Conservation (phyloP, 2,888 invertebrate genomes). For the Cephus sareptanus region DNA sequence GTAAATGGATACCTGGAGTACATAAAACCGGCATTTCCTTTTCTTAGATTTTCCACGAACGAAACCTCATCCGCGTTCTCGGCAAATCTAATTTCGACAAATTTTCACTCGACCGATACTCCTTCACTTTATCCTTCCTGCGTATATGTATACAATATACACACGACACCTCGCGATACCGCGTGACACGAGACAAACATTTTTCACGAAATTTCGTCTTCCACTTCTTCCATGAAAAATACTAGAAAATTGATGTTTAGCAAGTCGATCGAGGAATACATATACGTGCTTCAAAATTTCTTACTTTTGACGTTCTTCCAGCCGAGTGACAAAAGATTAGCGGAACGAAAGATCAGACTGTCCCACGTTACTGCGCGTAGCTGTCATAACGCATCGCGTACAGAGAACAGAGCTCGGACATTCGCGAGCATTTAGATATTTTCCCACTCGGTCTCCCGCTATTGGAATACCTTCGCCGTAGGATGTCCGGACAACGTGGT, state of each 20-base stretch:
- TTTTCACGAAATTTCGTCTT: not conserved
- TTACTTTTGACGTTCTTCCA: not conserved
- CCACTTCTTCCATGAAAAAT: not conserved
- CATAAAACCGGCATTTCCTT: constrained; percentile 11
- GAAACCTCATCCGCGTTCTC: not conserved
- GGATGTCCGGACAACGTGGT: not conserved
- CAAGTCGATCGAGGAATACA: not conserved
- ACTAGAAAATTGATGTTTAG: not conserved
- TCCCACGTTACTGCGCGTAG: not conserved
- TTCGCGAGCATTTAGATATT: not conserved
- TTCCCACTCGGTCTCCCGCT: not conserved
- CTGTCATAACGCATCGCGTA: not conserved
- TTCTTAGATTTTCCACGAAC: not conserved
- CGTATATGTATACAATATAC: not conserved
- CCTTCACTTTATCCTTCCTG: not conserved
- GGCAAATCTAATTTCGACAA: not conserved
- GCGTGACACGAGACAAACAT: not conserved
- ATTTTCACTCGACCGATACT: not conserved
- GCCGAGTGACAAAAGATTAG: not conserved
- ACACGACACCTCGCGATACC: not conserved
- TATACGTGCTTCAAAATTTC: not conserved
- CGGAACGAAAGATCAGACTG: not conserved
- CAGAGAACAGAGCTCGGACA: not conserved
- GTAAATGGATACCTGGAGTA: not conserved
- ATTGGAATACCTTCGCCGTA: not conserved